A percentile compares a stretch with the other conserved stretches of the same genome.
phyloP scores from a whole-genome alignment of 2,113 vertebrate genomes.

The Gallinago media region DNA sequence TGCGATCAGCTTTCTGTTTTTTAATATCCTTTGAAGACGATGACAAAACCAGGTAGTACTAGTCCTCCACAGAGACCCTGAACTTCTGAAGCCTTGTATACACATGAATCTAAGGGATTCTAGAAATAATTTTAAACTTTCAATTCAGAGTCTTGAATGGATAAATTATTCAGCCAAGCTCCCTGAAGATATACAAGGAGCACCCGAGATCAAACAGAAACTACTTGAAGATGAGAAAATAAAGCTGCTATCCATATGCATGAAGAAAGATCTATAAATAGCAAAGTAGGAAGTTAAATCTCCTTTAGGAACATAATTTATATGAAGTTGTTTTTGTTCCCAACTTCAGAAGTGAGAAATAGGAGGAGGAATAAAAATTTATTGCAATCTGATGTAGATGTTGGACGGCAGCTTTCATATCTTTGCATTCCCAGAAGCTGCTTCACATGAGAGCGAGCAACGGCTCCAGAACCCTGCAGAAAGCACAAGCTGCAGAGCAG shows the following conservation, averaged over 20 bases:
- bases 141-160: not conserved
- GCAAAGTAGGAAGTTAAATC: not conserved
- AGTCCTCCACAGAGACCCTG: not conserved
- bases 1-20: not conserved
- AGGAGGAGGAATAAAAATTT: constrained; percentile 21
- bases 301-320: constrained; percentile 28
- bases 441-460: not conserved
- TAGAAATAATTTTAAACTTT: not conserved
- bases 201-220: constrained; percentile 48
- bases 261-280: constrained; percentile 18
- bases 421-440: not conserved
- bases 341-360: constrained; percentile 34
- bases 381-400: constrained; percentile 7
- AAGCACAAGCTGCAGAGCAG: not conserved
- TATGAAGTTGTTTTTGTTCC: constrained; percentile 4
- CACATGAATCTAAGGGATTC: not conserved
- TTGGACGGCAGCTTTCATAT: not conserved
- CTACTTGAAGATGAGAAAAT: not conserved
- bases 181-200: not conserved
- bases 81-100: not conserved
- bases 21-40: not conserved
- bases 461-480: not conserved
- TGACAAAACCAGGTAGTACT: not conserved
- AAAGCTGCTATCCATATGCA: constrained; percentile 64
- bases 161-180: not conserved